A percentile compares a stretch with the other conserved stretches of the same genome.
These are phyloP conservation scores for Onychomys leucogaster DNA, from an alignment of 2,797 vertebrate species.

Conservation along the genomic window DNA sequence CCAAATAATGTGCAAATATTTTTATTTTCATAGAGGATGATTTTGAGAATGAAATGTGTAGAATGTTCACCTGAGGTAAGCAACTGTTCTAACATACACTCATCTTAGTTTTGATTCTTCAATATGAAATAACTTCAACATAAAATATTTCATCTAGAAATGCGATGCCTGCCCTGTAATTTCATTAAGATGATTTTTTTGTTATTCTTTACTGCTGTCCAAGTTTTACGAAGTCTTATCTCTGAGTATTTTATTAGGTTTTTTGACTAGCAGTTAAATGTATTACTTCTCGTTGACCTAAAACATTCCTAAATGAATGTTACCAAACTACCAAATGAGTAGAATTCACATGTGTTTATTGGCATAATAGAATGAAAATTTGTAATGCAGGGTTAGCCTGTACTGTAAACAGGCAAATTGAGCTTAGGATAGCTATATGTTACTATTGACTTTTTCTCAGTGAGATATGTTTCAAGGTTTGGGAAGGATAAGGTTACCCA, in stretches of 20 bases:
- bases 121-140: slow-evolving; percentile 49
- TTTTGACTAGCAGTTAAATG: slow-evolving; percentile 79
- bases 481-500: slow-evolving; percentile 78
- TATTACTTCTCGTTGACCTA: slow-evolving; percentile 60
- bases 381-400: slow-evolving; percentile 64
- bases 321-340: slow-evolving; percentile 76
- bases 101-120: slow-evolving; percentile 66
- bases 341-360: slow-evolving; percentile 79
- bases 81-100: slow-evolving; percentile 60
- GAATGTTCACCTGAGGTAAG: slow-evolving; percentile 51
- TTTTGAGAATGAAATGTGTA: slow-evolving; percentile 71
- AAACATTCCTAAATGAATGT: slow-evolving; percentile 74
- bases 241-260: slow-evolving; percentile 80
- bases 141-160: slow-evolving; percentile 74
- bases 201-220: slow-evolving; percentile 64
- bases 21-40: slow-evolving; percentile 73
- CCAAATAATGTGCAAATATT: slow-evolving; percentile 83
- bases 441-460: slow-evolving; percentile 77
- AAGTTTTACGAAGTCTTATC: slow-evolving; percentile 83
- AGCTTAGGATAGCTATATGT: slow-evolving; percentile 56
- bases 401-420: slow-evolving; percentile 67
- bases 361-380: slow-evolving; percentile 79
- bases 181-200: slow-evolving; percentile 76
- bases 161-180: slow-evolving; percentile 69
- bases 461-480: slow-evolving; percentile 69